Percentiles rank a stretch among this genome's conserved stretches.
Evolutionary conservation across 1,140 invertebrate genomes (phyloP).

Genomic region (Conus betulinus): DNA sequence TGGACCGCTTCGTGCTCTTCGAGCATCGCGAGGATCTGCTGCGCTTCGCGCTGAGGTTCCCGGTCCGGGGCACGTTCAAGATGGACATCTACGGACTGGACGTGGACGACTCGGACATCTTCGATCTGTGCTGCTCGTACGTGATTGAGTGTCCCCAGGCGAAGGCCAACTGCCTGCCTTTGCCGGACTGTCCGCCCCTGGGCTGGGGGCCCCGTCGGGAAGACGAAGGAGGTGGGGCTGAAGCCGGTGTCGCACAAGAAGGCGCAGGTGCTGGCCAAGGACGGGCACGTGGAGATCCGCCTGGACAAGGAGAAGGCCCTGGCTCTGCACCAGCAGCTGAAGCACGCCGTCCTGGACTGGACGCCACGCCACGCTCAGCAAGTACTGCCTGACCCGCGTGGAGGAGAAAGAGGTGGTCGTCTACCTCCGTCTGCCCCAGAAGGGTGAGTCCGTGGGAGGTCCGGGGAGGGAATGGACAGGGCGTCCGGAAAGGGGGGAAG

Average conservation of each 20-base stretch:
- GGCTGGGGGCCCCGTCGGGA: slow-evolving; percentile 70
- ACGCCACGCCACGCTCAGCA: slow-evolving; percentile 69
- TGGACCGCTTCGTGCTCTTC: slow-evolving; percentile 69
- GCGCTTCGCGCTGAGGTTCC: slow-evolving; percentile 66
- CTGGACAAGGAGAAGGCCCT: slow-evolving; percentile 64
- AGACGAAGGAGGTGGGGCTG: slow-evolving; percentile 64
- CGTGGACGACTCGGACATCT: slow-evolving; percentile 60
- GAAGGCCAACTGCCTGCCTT: slow-evolving; percentile 61
- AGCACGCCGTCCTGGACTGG: slow-evolving; percentile 66
- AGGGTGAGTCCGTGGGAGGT: slow-evolving; percentile 40
- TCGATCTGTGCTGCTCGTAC: slow-evolving; percentile 70
- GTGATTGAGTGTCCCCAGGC: slow-evolving; percentile 65
- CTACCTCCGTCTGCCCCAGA: slow-evolving; percentile 66
- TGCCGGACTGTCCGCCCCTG: slow-evolving; percentile 68
- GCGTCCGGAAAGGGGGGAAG: no score
- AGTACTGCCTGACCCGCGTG: slow-evolving; percentile 62
- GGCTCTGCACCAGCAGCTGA: slow-evolving; percentile 63
- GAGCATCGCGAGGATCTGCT: slow-evolving; percentile 63
- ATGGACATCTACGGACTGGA: slow-evolving; percentile 72
- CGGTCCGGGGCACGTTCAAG: slow-evolving; percentile 67
- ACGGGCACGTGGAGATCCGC: slow-evolving; percentile 67
- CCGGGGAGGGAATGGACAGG: no score
- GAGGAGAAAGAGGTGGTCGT: slow-evolving; percentile 67
- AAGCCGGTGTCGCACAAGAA: slow-evolving; percentile 66
- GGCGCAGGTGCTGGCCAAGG: slow-evolving; percentile 64